Evolutionary conservation across 2,797 vertebrate species (phyloP), one percentile per base, ranked within the genome.

Genomic region (Bradypodion pumilum): DNA sequence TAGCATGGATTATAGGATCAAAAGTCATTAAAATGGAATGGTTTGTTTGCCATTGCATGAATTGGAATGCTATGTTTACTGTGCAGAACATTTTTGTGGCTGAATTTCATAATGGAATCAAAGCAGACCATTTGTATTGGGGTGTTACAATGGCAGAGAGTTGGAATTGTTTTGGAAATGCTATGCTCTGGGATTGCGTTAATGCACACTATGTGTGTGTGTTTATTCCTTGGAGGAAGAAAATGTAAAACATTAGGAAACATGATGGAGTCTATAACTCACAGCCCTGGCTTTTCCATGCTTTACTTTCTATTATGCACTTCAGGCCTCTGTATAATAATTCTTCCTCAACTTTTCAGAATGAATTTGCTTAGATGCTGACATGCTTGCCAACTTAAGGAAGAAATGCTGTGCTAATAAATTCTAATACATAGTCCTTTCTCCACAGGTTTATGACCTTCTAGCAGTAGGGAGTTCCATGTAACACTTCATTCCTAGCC

Each of bases 351-450:
- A 81, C 81, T 92, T 94, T 93, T 93, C 87, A 69, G 88, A 90
- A 92, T 82, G 89, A 80, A 37, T 91, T 78, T 90, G 80, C 83
- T 94, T 89, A 88, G 78, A 87, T 94, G 94, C 89, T 92, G 94
- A 91, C 87, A 89, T 89, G 93, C 93, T 95, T 95, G 91, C 94
- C 94, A 93, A 89, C 82, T 95, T 95, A 91, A 94, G 91, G 89
- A 90, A 95, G 95, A 95, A 95, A 94, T 92, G 86, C 90, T 91
- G 87, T 86, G 87, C 94, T 94, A 95, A 95, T 95, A 96, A 96
- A 96, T 95, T 94, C 92, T 93, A 95, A 95, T 95, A 94, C 95
- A 95, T 95, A 92, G 94, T 92, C 94, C 92, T 91, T n/a, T 91
- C 94, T 95, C 95, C 89, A 94, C 59, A 91, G 94, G 93, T 94